Base-by-base conservation (phyloP, 2,888 invertebrate species). In the Drosophila macrospina region DNA sequence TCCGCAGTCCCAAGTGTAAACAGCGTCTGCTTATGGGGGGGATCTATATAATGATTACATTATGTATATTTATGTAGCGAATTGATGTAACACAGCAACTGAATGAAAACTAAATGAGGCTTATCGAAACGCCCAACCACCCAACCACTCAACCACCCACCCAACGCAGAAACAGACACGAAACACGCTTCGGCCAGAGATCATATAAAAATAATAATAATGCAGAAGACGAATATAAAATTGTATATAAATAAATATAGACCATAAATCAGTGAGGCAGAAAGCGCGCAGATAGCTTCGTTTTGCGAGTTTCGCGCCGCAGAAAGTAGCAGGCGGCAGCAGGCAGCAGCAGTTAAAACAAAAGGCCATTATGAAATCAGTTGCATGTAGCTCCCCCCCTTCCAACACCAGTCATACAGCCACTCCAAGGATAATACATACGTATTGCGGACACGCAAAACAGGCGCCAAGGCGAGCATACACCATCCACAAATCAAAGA, bases 241-340 rank as follows among this genome's bases (percentile, higher is more conserved):
- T 48, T 57, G 61, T 61, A 69, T 68, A 81, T 63, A 74, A 63
- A 86, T 69, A 84, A 81, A 82, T 85, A 87, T 73, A 70, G 69
- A 73, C 68, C 77, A 88, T 88, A 83, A 83, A 83, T 83, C 83
- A 88, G 86, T 86, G 74, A 82, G 62, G 88, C 83, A 83, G 83
- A 83, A 83, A 83, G 77, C 64, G 64, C 44, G 30, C 71, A 86
- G 83, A 83, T 83, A 83, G 66, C n/a, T n/a, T n/a, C n/a, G n/a
- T n/a, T n/a, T n/a, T n/a, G n/a, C n/a, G n/a, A n/a, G n/a, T n/a
- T n/a, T n/a, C n/a, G n/a, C n/a, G n/a, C n/a, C n/a, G n/a, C n/a
- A n/a, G n/a, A n/a, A n/a, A n/a, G n/a, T n/a, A n/a, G n/a, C n/a
- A n/a, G n/a, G n/a, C n/a, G n/a, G n/a, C 47, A 47, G 28, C 2